These are phyloP conservation scores for Lycorma delicatula DNA, from an alignment of 1,140 invertebrate species.

Conservation along the genomic window DNA sequence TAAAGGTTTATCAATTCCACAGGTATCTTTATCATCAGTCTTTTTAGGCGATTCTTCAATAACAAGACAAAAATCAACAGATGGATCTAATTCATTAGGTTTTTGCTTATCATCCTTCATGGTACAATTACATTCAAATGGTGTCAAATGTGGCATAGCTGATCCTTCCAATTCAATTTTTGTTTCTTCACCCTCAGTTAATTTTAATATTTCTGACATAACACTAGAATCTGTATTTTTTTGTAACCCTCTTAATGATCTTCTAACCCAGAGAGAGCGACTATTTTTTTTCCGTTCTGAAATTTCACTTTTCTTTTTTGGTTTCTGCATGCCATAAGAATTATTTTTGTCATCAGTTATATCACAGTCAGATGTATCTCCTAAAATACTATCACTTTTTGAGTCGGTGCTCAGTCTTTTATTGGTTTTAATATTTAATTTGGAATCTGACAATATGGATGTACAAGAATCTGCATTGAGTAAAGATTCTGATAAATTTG, in stretches of 20 bases:
- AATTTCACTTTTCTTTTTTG: background rate
- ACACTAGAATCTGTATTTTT: background rate
- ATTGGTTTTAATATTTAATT: too few species aligned
- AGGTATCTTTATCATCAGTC: constrained; percentile 11
- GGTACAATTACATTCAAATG: background rate
- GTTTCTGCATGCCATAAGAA: background rate
- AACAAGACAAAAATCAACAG: background rate
- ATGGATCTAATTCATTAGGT: background rate
- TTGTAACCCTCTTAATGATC: background rate
- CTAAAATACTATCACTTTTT: background rate
- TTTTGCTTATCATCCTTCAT: background rate
- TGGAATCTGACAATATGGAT: too few species aligned
- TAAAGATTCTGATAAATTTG: too few species aligned
- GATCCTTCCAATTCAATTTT: background rate
- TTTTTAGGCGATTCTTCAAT: constrained; percentile 6
- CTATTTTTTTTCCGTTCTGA: background rate
- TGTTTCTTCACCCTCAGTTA: background rate
- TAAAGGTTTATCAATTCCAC: constrained; percentile 8
- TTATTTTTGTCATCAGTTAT: background rate
- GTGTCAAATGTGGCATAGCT: too few species aligned
- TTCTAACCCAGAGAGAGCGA: background rate
- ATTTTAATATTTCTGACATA: background rate
- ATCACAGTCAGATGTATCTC: background rate
- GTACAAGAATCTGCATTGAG: too few species aligned
- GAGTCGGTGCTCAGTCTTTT: background rate